Evolutionary conservation across 2,888 invertebrate species (phyloP), one percentile per base, ranked within the genome.

Genomic region (Cyaniris semiargus): DNA sequence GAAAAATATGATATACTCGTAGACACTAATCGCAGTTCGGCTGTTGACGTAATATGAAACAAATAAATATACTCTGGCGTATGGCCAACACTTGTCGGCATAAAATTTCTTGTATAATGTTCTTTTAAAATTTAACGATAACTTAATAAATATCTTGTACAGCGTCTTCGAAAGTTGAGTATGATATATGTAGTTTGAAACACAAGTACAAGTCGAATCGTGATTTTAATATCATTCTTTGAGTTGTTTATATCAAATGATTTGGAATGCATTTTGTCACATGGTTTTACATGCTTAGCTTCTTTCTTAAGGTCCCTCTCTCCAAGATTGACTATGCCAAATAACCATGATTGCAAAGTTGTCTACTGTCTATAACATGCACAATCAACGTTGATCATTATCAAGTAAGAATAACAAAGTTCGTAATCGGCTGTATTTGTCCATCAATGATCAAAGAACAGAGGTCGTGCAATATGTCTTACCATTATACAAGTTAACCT

Each of bases 21-120:
- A 66, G 66, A 15, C 66, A 66, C 18, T 66, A 66, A 66, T 66
- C 66, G 38, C 13, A 38, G 38, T 71, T 71, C 71, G 21, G 27
- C 27, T 74, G 74, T 74, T 53, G 74, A 74, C 53, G 74, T 48
- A 48, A 74, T 27, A 27, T 74, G 27, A 74, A 48, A 74, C 74
- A 31, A 74, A 53, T 74, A 53, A 44, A 44, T 44, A 44, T 18
- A 48, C 21, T 10, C 53, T 74, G 74, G 74, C 48, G 74, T 5
- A 74, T 74, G 18, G 74, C 74, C 74, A 74, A 74, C 53, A 74
- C 74, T 74, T 74, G 18, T 74, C 53, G 44, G 44, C 74, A 53
- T 74, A 48, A 74, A 48, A 74, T 74, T 74, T 74, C 53, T 48
- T 74, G 15, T 74, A 18, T 74, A 74, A 74, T 48, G 23, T 72